These are phyloP conservation scores for Acanthosepion lycidas DNA, from an alignment of 2,888 invertebrate genomes.

Conservation along the genomic window DNA sequence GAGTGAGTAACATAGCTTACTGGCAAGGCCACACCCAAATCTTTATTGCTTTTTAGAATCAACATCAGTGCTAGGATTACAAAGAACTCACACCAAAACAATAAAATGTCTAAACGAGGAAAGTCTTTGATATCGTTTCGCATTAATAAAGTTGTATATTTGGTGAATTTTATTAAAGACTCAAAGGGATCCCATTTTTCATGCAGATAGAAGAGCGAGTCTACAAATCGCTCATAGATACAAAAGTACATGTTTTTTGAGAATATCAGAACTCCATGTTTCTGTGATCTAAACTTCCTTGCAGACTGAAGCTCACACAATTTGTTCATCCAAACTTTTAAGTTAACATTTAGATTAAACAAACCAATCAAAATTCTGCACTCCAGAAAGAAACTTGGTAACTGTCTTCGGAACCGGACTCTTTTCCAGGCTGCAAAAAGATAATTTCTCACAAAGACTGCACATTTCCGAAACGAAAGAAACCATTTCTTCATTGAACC, in stretches of 20 bases:
- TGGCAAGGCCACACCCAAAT: conserved; percentile 53
- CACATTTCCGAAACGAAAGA: neutral
- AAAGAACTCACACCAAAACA: conserved; percentile 63
- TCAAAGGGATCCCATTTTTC: conserved; percentile 55
- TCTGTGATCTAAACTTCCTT: too few relatives aligned
- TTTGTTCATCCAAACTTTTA: neutral
- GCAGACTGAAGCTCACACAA: neutral
- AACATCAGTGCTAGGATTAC: conserved; percentile 55
- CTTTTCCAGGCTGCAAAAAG: neutral
- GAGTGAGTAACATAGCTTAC: conserved; percentile 55
- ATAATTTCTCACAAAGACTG: neutral
- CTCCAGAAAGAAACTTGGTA: neutral
- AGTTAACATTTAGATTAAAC: neutral
- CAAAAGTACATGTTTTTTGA: neutral
- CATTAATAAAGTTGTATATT: conserved; percentile 55
- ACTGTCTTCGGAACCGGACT: neutral
- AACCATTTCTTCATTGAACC: neutral
- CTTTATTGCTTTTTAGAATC: conserved; percentile 53
- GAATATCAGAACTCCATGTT: neutral
- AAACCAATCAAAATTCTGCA: neutral
- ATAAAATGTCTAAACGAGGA: conserved; percentile 56
- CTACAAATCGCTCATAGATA: conserved; percentile 52
- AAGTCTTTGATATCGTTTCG: conserved; percentile 48
- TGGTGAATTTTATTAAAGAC: conserved; percentile 60
- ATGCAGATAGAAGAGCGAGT: conserved; percentile 52